phyloP scores from a whole-genome alignment of 1,140 invertebrate species.

The Zaprionus kolodkinae region DNA sequence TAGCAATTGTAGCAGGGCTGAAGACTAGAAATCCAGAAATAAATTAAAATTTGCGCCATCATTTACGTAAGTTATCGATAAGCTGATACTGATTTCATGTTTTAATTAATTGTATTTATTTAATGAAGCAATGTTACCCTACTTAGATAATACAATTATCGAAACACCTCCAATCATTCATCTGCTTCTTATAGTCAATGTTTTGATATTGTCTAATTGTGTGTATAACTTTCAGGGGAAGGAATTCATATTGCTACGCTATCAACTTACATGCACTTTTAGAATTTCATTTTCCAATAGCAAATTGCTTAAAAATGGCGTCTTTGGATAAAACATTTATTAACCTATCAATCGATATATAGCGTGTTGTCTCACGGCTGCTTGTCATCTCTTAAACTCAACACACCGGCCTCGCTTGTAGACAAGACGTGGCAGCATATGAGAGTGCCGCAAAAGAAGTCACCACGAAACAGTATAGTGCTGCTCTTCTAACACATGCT shows the following conservation, averaged over 20 bases:
- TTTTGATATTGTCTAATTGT: neutral
- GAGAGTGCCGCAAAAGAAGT: conserved; percentile 23
- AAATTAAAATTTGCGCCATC: conserved; percentile 8
- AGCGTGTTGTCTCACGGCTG: conserved; percentile 15
- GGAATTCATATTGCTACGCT: neutral
- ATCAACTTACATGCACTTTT: conserved; percentile 72
- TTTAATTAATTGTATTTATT: neutral
- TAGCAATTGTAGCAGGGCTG: conserved; percentile 74
- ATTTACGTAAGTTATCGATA: conserved; percentile 8
- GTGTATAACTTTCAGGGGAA: neutral
- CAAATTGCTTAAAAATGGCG: conserved; percentile 68
- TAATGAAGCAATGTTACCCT: conserved; percentile 4
- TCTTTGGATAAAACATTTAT: conserved; percentile 77
- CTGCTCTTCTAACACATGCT: conserved; percentile 36
- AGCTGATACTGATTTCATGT: neutral
- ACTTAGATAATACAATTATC: conserved; percentile 6
- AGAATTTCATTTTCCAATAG: conserved; percentile 72
- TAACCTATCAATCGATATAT: conserved; percentile 26
- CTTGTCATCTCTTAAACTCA: conserved; percentile 43
- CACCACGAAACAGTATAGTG: conserved; percentile 41
- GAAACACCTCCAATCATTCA: conserved; percentile 4
- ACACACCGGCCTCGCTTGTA: conserved; percentile 59
- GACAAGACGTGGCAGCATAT: conserved; percentile 72
- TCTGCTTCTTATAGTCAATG: conserved; percentile 3
- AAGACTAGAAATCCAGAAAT: conserved; percentile 35